phyloP scores from a whole-genome alignment of 2,113 vertebrate genomes.

The Tiliqua scincoides region DNA sequence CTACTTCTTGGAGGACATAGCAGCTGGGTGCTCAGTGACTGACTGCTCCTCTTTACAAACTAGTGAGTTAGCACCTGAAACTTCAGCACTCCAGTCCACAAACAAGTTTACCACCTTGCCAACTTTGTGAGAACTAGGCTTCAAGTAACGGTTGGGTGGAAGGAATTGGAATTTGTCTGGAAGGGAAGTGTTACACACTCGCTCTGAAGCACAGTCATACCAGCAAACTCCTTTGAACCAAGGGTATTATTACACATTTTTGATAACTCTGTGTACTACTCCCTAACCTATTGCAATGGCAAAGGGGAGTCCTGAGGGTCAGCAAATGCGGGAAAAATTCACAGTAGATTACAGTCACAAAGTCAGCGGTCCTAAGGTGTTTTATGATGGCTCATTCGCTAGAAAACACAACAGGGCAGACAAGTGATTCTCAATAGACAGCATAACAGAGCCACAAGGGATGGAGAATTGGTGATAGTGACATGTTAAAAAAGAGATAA shows the following conservation, averaged over 20 bases:
- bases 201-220: background rate
- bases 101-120: background rate
- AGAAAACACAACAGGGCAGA: background rate
- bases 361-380: slow-evolving; percentile 16
- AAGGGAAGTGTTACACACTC: background rate
- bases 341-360: background rate
- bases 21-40: no score
- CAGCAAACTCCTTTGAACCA: background rate
- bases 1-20: no score
- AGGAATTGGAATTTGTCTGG: background rate
- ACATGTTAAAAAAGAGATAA: background rate
- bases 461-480: background rate
- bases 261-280: fast-evolving
- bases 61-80: no score
- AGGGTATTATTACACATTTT: background rate
- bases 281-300: background rate
- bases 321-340: background rate
- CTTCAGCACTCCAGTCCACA: background rate
- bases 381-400: background rate
- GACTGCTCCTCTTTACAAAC: no score
- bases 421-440: background rate
- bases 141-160: background rate
- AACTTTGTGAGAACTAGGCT: background rate
- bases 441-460: background rate
- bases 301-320: background rate